Percentiles rank a stretch among this genome's conserved stretches.
phyloP scores from a whole-genome alignment of 2,888 invertebrate species.

The Athalia cordata region DNA sequence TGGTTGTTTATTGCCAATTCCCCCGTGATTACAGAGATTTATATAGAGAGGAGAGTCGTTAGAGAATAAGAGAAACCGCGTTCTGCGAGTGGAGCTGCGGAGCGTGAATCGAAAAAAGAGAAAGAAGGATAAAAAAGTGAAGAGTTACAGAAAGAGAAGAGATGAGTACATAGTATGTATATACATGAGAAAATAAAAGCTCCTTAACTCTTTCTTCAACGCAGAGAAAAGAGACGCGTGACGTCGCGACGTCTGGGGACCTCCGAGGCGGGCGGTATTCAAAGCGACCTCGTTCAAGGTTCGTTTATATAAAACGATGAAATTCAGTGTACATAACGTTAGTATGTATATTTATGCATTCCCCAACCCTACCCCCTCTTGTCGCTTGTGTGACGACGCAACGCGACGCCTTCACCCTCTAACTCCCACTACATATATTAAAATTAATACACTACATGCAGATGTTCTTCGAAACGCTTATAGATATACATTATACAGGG shows the following conservation, averaged over 20 bases:
- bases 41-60: slow-evolving; percentile 30
- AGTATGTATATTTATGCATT: slow-evolving; percentile 60
- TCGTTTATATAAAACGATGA: slow-evolving; percentile 54
- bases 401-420: slow-evolving; percentile 10
- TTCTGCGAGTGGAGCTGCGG: background rate
- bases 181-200: slow-evolving; percentile 19
- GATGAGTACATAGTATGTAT: background rate
- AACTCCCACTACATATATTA: background rate
- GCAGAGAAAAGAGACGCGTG: slow-evolving; percentile 4
- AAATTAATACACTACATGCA: background rate
- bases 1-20: slow-evolving; percentile 40
- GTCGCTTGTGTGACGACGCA: slow-evolving; percentile 49
- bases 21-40: slow-evolving; percentile 39
- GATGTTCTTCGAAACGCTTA: no score
- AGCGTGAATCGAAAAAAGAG: slow-evolving; percentile 8
- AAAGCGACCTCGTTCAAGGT: slow-evolving; percentile 39
- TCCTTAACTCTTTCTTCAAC: slow-evolving; percentile 25
- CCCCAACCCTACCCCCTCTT: slow-evolving; percentile 44
- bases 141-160: slow-evolving; percentile 31
- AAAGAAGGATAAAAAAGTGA: background rate
- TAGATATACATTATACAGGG: background rate
- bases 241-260: slow-evolving; percentile 27
- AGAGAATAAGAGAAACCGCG: slow-evolving; percentile 27
- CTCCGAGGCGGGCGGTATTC: slow-evolving; percentile 1
- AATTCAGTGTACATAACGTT: slow-evolving; percentile 57